Evolutionary conservation across 2,113 vertebrate species (phyloP), one percentile per base, ranked within the genome.

Genomic region (Epinephelus moara): DNA sequence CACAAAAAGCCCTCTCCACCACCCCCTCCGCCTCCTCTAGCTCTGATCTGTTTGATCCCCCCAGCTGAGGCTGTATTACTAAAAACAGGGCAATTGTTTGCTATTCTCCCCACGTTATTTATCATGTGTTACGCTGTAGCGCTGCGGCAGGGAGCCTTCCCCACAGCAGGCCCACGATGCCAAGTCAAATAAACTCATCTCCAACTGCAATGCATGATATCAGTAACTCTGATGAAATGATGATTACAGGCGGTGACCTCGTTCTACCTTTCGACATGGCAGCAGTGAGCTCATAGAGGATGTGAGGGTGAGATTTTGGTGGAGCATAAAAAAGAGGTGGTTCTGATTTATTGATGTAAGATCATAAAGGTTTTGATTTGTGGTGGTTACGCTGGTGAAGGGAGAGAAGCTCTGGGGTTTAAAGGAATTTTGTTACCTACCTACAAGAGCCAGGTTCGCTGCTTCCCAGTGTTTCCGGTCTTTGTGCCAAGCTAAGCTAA

Each of bases 201-300:
- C 19, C 4, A n/a, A 61, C 25, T 75, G 55, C 47, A 74, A 74
- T 4, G 49, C 21, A 17, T 60, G 40, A 56, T 11, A 19, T 56
- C 30, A 60, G n/a, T 40, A 30, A 25, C 50, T 73, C 33, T 53
- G 60, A 83, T 67, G 7, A 42, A 80, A 64, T 23, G 6, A 68
- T 68, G 7, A 27, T 69, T 80, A 37, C 40, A 70, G 67, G 55
- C 27, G 4, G 21, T 64, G 61, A 85, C 59, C 71, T 86, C 56
- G 45, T 68, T 74, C 56, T 13, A 37, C 45, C 5, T 45, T 53
- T 27, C 8, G 21, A 19, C 52, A 42, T 37, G 50, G 7, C n/a
- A 40, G 18, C n/a, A 40, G 18, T 25, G 10, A 15, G 6, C 62
- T 70, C 47, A 61, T 57, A 75, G 68, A 71, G n/a, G 50, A 71